Evolutionary conservation across 2,113 vertebrate species (phyloP), one percentile per base, ranked within the genome.

Genomic region (Heterochromis multidens): DNA sequence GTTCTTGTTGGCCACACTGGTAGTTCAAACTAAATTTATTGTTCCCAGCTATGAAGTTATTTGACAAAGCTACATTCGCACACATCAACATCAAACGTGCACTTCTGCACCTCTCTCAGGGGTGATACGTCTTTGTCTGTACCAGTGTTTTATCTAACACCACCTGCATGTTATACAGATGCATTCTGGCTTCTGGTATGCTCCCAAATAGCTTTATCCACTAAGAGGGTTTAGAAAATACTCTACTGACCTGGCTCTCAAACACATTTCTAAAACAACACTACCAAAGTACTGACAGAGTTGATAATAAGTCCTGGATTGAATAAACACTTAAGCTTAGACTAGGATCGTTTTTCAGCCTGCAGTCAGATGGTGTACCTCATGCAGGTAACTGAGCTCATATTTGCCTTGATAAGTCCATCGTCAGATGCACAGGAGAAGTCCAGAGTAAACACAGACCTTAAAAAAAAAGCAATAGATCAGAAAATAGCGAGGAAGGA

Each of bases 241-340:
- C 67, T 91, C 80, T 37, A 67, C 82, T 40, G 87, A 79, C 40
- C 84, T 65, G 85, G 82, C 87, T 86, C 78, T 85, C 46, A 82
- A 88, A 82, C 67, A 83, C 40, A 14, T 87, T 87, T 84, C 65
- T 87, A 35, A 87, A 87, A 84, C 35, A 79, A 80, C 43, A 8
- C 62, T 60, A 88, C 77, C 80, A 88, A 83, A 82, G 78, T 77
- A 62, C 77, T 79, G 90, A 92, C 85, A 74, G 31, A 60, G 87
- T 90, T 93, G 83, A 93, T 90, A 90, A 92, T 94, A 92, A 91
- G 81, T 95, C 86, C 79, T 85, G 87, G 82, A 80, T 70, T 83
- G 86, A 86, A 91, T 94, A 94, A 93, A 95, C 93, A 94, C 78
- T 70, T 80, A 80, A 72, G 72, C 70, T 25, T 2, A 67, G 77